Conservation (phyloP, 1,140 invertebrate genomes). For the Protaetia brevitarsis region DNA sequence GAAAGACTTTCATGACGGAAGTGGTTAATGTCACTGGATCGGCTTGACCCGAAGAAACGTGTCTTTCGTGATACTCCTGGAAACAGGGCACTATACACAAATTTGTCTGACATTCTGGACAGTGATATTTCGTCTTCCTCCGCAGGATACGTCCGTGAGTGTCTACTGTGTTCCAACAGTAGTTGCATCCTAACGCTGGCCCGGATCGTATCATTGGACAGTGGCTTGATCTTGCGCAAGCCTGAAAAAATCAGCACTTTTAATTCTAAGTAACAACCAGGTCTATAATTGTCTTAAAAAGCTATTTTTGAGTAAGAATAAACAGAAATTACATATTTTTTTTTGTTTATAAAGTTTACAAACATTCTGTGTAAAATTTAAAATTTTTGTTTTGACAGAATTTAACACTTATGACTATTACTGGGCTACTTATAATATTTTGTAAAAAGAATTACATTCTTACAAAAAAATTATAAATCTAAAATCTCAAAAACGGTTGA, state of each 20-base stretch:
- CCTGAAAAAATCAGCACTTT: constrained; percentile 37
- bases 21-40: constrained; percentile 43
- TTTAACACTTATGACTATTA: too few species aligned
- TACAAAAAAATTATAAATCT: too few species aligned
- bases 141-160: constrained; percentile 72
- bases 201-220: constrained; percentile 75
- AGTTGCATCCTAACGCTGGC: constrained; percentile 76
- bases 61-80: constrained; percentile 71
- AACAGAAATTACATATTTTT: too few species aligned
- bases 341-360: too few species aligned
- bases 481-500: too few species aligned
- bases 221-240: constrained; percentile 57
- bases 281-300: too few species aligned
- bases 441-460: too few species aligned
- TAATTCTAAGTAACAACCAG: too few species aligned
- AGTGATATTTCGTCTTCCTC: constrained; percentile 84
- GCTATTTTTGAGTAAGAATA: too few species aligned
- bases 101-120: constrained; percentile 82
- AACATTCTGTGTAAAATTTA: too few species aligned
- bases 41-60: constrained; percentile 33
- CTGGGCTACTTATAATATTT: too few species aligned
- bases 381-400: too few species aligned
- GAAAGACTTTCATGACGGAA: constrained; percentile 46
- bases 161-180: constrained; percentile 85
- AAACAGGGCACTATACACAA: constrained; percentile 84